phyloP scores from a whole-genome alignment of 2,888 invertebrate species.

The Drosophila planitibia region DNA sequence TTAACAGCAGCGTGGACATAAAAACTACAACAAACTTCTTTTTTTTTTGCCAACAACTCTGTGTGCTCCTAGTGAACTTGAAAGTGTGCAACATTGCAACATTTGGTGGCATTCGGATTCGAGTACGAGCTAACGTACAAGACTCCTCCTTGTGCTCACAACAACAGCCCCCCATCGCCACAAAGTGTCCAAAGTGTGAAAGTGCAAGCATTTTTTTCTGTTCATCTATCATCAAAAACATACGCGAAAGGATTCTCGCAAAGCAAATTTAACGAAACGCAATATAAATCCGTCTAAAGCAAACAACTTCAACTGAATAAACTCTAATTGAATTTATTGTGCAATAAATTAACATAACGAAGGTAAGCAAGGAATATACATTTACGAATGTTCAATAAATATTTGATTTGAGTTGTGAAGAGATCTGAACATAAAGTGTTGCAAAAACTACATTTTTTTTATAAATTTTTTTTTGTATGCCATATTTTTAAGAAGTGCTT shows the following conservation, averaged over 20 bases:
- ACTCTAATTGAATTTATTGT: conserved; percentile 42
- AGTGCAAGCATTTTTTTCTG: conserved; percentile 59
- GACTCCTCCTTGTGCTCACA: conserved; percentile 31
- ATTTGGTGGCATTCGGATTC: conserved; percentile 52
- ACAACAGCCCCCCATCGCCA: conserved; percentile 5
- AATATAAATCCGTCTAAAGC: conserved; percentile 6
- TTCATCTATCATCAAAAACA: conserved; percentile 24
- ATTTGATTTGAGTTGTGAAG: conserved; percentile 15
- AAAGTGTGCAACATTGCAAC: conserved; percentile 56
- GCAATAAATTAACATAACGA: conserved; percentile 41
- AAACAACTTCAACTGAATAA: conserved; percentile 27
- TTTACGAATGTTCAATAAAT: conserved; percentile 1
- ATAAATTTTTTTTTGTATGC: conserved; percentile 32
- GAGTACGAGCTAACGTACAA: conserved; percentile 21
- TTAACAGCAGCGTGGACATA: conserved; percentile 53
- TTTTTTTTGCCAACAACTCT: conserved; percentile 47
- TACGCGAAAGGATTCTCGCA: conserved; percentile 61
- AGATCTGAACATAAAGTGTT: conserved; percentile 31
- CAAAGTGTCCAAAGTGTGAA: conserved; percentile 60
- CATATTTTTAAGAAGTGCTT: conserved; percentile 31
- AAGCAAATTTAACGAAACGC: conserved; percentile 5
- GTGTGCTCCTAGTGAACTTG: conserved; percentile 72
- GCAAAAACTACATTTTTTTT: conserved; percentile 33
- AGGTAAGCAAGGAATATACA: conserved; percentile 45
- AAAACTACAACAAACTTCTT: conserved; percentile 20